Conservation (phyloP, 2,888 invertebrate species). For the Elysia crispata region DNA sequence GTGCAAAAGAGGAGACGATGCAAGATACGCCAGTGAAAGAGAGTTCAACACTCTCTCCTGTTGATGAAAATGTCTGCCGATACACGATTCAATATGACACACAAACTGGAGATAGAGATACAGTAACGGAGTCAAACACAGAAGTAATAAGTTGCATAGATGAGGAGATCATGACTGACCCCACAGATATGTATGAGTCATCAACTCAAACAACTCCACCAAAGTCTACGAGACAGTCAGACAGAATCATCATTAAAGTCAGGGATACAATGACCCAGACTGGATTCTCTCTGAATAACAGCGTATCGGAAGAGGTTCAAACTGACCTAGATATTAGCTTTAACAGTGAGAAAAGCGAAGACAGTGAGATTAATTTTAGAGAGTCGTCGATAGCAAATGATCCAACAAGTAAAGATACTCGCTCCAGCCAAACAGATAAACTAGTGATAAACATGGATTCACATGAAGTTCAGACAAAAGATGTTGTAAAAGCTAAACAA, state of each 20-base stretch:
- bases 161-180: slow-evolving; percentile 41
- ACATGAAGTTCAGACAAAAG: too few species aligned
- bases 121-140: too few species aligned
- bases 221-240: neutral
- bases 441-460: too few species aligned
- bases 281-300: slow-evolving; percentile 56
- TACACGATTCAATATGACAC: too few species aligned
- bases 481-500: too few species aligned
- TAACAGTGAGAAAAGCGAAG: neutral
- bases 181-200: slow-evolving; percentile 14
- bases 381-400: too few species aligned
- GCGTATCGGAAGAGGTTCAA: slow-evolving; percentile 55
- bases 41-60: neutral
- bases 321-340: slow-evolving; percentile 52
- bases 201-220: slow-evolving; percentile 38
- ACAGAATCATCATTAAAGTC: slow-evolving; percentile 32
- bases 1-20: neutral
- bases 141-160: slow-evolving; percentile 9
- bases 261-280: slow-evolving; percentile 59
- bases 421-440: too few species aligned
- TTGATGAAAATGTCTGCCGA: too few species aligned
- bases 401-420: too few species aligned
- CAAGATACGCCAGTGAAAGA: neutral
- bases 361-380: too few species aligned
- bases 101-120: too few species aligned